Percentiles rank a stretch among this genome's conserved stretches.
phyloP scores from a whole-genome alignment of 1,140 invertebrate species.

The Pogonus chalceus region DNA sequence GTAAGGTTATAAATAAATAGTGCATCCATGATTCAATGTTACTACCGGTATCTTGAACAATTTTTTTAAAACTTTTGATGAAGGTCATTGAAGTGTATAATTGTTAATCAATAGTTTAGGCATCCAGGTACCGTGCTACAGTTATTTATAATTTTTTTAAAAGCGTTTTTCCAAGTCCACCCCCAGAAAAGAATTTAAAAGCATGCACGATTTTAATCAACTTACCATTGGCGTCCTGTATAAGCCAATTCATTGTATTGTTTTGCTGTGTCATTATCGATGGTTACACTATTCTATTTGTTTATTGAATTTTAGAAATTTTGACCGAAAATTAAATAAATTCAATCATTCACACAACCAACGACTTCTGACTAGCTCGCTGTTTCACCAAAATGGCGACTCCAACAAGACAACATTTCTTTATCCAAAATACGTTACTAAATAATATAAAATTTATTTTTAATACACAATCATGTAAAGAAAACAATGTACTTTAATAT shows the following conservation, averaged over 20 bases:
- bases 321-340: slow-evolving; percentile 19
- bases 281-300: slow-evolving; percentile 22
- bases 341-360: neutral
- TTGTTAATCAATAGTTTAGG: too few species aligned
- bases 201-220: slow-evolving; percentile 30
- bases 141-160: too few species aligned
- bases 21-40: neutral
- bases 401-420: slow-evolving; percentile 38
- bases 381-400: slow-evolving; percentile 44
- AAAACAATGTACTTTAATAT: slow-evolving; percentile 19
- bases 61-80: neutral
- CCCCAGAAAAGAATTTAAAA: neutral
- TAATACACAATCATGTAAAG: slow-evolving; percentile 13
- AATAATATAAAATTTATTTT: slow-evolving; percentile 19
- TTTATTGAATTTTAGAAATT: slow-evolving; percentile 20
- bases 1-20: slow-evolving; percentile 5
- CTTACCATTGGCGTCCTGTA: slow-evolving; percentile 55
- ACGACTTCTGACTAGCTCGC: slow-evolving; percentile 2
- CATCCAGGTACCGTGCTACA: too few species aligned
- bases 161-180: too few species aligned
- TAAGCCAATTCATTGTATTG: slow-evolving; percentile 52
- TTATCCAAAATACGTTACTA: slow-evolving; percentile 11
- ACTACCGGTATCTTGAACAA: neutral
- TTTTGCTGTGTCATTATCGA: slow-evolving; percentile 47
- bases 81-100: neutral